Percentiles rank a stretch among this genome's conserved stretches.
These are phyloP conservation scores for Mellilla xanthometata DNA, from an alignment of 2,888 invertebrate genomes.

Conservation along the genomic window DNA sequence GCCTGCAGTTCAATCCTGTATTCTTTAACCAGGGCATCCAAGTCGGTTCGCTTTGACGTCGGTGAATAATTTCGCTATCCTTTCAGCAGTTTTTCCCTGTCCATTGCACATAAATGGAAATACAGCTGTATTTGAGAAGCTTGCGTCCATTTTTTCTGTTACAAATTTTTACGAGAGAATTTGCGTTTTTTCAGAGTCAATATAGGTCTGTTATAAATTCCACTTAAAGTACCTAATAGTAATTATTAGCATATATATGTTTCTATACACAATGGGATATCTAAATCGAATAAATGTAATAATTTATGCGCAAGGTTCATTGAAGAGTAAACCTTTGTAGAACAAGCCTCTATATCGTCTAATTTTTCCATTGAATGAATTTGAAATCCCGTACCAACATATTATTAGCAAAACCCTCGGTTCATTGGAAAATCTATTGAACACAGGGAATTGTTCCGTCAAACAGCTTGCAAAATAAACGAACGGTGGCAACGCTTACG, in stretches of 20 bases:
- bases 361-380: constrained; percentile 11
- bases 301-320: constrained; percentile 40
- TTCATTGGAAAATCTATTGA: constrained; percentile 5
- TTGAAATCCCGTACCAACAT: constrained; percentile 4
- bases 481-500: constrained; percentile 22
- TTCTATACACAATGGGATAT: not conserved
- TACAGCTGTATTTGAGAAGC: constrained; percentile 23
- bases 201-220: no score
- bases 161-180: not conserved
- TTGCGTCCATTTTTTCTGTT: constrained; percentile 14
- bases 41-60: constrained; percentile 12
- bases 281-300: constrained; percentile 2
- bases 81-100: constrained; percentile 31
- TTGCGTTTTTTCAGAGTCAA: no score
- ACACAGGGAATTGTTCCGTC: constrained; percentile 37
- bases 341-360: constrained; percentile 5
- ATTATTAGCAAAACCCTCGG: constrained; percentile 8
- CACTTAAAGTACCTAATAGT: no score
- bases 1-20: not conserved
- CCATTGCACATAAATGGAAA: constrained; percentile 29
- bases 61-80: constrained; percentile 25
- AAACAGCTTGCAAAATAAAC: constrained; percentile 39
- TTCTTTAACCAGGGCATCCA: constrained; percentile 19
- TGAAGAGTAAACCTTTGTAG: constrained; percentile 39
- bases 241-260: no score